Conservation (phyloP, 2,797 vertebrate species). For the Calcarius lapponicus region DNA sequence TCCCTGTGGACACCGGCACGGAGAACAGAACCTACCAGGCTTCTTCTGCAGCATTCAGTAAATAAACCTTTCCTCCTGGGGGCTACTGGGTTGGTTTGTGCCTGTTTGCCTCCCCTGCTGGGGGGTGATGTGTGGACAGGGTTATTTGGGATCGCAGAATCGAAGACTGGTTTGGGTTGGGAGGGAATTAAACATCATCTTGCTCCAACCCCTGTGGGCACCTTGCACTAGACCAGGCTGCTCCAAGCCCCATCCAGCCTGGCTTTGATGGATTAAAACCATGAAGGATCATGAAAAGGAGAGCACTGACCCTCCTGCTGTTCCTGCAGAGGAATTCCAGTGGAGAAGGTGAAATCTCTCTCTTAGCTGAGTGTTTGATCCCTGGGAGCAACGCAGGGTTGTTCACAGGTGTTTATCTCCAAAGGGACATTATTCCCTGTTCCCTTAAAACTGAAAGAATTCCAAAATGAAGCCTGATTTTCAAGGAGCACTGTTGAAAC, state of each 20-base stretch:
- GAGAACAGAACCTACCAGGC: slow-evolving; percentile 90
- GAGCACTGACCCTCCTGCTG: background rate
- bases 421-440: background rate
- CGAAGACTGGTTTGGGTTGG: background rate
- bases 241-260: too few relatives aligned
- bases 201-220: background rate
- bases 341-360: background rate
- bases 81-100: background rate
- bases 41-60: slow-evolving; percentile 90
- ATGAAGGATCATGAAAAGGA: background rate
- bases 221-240: background rate
- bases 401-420: background rate
- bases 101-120: background rate
- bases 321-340: background rate
- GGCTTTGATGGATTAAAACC: background rate
- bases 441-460: background rate
- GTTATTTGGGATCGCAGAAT: background rate
- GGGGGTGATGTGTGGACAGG: background rate
- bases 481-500: background rate
- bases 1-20: slow-evolving; percentile 87
- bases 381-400: background rate
- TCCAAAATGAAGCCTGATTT: background rate
- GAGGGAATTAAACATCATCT: background rate
- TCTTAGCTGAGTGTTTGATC: background rate
- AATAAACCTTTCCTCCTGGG: slow-evolving; percentile 72